phyloP scores from a whole-genome alignment of 2,888 invertebrate genomes.

The Cecidostiba fungosa region DNA sequence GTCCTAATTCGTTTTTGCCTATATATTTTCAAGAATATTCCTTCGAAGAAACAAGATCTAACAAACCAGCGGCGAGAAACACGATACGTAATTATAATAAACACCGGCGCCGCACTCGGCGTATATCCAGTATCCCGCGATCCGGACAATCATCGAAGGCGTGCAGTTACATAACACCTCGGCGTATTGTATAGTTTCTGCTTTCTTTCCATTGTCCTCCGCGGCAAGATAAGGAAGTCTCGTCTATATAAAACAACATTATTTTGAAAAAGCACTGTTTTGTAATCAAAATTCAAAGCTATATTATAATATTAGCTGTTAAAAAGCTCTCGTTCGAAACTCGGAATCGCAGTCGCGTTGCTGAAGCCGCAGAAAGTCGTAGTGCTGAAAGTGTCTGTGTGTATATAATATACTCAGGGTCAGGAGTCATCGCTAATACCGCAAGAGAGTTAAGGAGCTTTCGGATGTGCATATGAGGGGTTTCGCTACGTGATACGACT shows the following conservation, averaged over 20 bases:
- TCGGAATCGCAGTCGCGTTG: neutral
- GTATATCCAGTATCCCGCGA: constrained; percentile 29
- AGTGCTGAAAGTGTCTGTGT: neutral
- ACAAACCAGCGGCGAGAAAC: constrained; percentile 38
- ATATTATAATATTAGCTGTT: neutral
- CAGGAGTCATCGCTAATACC: constrained; percentile 16
- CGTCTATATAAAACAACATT: constrained; percentile 19
- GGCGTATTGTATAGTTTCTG: constrained; percentile 15
- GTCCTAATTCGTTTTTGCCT: too few relatives aligned
- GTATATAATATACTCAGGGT: constrained; percentile 37
- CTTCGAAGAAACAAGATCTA: constrained; percentile 27
- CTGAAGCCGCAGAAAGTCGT: neutral
- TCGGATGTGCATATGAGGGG: constrained; percentile 23
- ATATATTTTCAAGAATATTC: neutral
- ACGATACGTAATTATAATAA: constrained; percentile 49
- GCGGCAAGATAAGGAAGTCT: constrained; percentile 10
- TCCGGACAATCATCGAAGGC: constrained; percentile 16
- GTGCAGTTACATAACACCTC: constrained; percentile 43
- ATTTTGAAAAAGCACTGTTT: neutral
- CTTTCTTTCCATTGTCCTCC: constrained; percentile 52
- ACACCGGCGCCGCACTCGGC: neutral
- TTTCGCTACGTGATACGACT: neutral
- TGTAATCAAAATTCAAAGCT: neutral
- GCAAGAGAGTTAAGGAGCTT: constrained; percentile 48
- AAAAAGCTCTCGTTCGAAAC: neutral